Base-by-base conservation (phyloP, 2,888 invertebrate species). In the Scaptodrosophila latifasciaeformis region DNA sequence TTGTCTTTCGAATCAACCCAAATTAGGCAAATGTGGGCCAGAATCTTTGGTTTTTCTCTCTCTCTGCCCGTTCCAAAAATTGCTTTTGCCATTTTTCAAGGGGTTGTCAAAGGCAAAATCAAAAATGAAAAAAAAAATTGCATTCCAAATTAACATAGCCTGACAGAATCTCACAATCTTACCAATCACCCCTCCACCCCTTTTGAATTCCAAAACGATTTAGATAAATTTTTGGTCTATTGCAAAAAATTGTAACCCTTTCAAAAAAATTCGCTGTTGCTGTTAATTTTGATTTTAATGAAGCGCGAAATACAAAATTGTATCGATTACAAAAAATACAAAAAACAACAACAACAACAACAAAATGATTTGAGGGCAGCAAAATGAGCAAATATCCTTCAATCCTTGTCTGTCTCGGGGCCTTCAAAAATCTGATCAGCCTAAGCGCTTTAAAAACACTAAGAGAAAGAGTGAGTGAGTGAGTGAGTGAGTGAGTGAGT, bases 61-160 rank as follows among this genome's bases (percentile, higher is more conserved):
- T 7, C 4, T 24, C 24, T 24, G 24, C 24, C 24, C 7, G 24
- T n/a, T n/a, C n/a, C n/a, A n/a, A n/a, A n/a, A n/a, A n/a, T n/a
- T n/a, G n/a, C n/a, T n/a, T n/a, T 34, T 13, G 34, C 34, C 34
- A 34, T 4, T 27, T 65, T 67, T 72, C 75, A 72, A 72, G 71
- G 71, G 71, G 70, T 66, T 72, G 66, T 57, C 70, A 66, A 35
- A 52, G 51, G n/a, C n/a, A n/a, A n/a, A n/a, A n/a, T n/a, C n/a
- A n/a, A n/a, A n/a, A n/a, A n/a, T n/a, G n/a, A n/a, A n/a, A n/a
- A n/a, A n/a, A n/a, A n/a, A n/a, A n/a, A 72, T 81, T 81, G 76
- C 68, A 71, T 81, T 78, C 49, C 81, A 79, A 74, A 74, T 81
- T 81, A 70, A 80, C n/a, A n/a, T n/a, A n/a, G n/a, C 69, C 75